Base-by-base conservation (phyloP, 2,888 invertebrate species). In the Azorinus chamasolen region DNA sequence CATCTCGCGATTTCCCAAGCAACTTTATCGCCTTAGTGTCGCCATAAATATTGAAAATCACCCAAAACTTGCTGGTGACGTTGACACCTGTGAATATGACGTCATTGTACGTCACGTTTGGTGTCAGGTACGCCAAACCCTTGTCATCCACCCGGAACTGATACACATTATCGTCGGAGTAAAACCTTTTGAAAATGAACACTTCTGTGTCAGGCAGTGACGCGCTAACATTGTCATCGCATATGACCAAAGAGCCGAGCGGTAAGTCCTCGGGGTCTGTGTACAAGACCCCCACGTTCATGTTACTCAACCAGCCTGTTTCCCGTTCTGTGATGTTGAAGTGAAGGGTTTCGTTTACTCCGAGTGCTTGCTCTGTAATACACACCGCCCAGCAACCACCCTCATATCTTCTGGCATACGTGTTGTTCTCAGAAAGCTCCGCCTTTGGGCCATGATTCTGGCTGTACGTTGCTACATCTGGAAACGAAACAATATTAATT, bases 301-400 rank as follows among this genome's bases (percentile, higher is more conserved):
- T 20, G 45, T 70, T 80, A 10, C 55, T 46, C 16, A 72, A 32
- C 76, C 80, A 80, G 18, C 73, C 75, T 2, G 53, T 61, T 50
- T 80, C 76, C 6, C 61, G 69, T 41, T 80, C 76, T 1, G 71
- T 61, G 16, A 80, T 80, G 70, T 76, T 75, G 59, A 80, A 80
- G 18, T 72, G 55, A 5, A 80, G 58, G 0, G 63, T 55, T 48
- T 80, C 57, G 25, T 61, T 64, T 24, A 73, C 53, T 32, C 46
- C 24, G 0, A 80, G 62, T 4, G 46, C 62, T 18, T 62, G 73
- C n/a, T 65, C 65, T 14, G 61, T 50, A 3, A 80, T 32, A 37
- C 65, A 66, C 1, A 80, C 62, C 0, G 73, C 64, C 55, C 62
- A 80, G 43, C 80, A 80, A 41, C 58, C 59, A 4, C 80, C 76